Conservation (phyloP, 2,113 vertebrate genomes). For the Perca schrenkii region DNA sequence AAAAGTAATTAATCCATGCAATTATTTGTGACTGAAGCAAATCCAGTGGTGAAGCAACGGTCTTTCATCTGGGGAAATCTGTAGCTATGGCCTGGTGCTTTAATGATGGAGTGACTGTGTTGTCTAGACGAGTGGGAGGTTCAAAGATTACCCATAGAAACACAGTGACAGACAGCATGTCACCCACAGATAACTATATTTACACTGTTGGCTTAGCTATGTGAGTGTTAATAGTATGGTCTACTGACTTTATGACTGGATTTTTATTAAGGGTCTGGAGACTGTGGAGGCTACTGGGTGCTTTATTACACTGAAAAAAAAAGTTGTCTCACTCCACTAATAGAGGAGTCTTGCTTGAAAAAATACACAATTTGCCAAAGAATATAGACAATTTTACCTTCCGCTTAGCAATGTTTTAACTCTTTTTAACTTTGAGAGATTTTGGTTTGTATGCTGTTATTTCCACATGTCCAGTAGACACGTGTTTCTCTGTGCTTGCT, state of each 20-base stretch:
- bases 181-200: conserved; percentile 43
- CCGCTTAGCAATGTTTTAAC: not conserved
- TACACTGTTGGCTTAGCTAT: conserved; percentile 25
- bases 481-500: not conserved
- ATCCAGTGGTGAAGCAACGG: not conserved
- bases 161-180: conserved; percentile 2
- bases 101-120: conserved; percentile 40
- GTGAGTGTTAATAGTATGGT: conserved; percentile 32
- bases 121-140: conserved; percentile 65
- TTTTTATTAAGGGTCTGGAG: conserved; percentile 40
- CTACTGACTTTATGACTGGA: conserved; percentile 41
- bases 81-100: not conserved
- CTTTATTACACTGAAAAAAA: conserved; percentile 11
- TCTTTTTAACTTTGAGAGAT: conserved; percentile 24
- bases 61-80: conserved; percentile 24
- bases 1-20: conserved; percentile 7
- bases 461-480: not conserved
- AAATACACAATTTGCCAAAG: conserved; percentile 3
- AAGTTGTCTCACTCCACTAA: conserved; percentile 8
- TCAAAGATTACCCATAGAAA: conserved; percentile 9
- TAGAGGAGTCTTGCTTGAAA: not conserved
- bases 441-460: not conserved
- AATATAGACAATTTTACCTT: not conserved
- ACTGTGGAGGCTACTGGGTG: conserved; percentile 10
- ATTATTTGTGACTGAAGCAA: conserved; percentile 13